These are phyloP conservation scores for Acrocephalus kingi DNA, from an alignment of 2,113 vertebrate species.

Conservation along the genomic window DNA sequence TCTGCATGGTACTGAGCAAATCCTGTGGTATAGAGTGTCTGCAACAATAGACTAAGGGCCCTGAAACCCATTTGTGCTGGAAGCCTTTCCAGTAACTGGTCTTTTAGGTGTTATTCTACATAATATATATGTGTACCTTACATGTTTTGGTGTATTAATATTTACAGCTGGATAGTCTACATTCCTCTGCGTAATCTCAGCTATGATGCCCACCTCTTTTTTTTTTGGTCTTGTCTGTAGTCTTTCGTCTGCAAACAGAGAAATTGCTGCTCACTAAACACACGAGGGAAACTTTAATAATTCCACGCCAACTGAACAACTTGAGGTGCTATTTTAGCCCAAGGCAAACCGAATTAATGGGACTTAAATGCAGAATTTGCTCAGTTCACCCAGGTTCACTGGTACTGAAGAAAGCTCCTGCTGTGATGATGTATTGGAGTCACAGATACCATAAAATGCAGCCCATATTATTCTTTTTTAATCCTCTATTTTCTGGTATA, in stretches of 20 bases:
- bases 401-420: background rate
- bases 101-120: background rate
- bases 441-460: background rate
- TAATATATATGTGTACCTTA: background rate
- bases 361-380: constrained; percentile 27
- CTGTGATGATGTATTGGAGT: constrained; percentile 15
- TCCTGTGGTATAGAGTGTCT: background rate
- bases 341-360: background rate
- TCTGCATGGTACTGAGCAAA: background rate
- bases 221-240: accelerated
- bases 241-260: background rate
- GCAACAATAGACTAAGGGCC: accelerated
- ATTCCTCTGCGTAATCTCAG: background rate
- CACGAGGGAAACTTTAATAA: background rate
- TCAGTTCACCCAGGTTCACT: background rate
- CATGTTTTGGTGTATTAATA: background rate
- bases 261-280: background rate
- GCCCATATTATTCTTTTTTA: background rate
- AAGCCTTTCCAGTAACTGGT: background rate
- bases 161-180: background rate
- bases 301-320: background rate
- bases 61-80: background rate
- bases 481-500: background rate
- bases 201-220: background rate
- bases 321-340: background rate